These are phyloP conservation scores for Palloptera scutellata DNA, from an alignment of 2,888 invertebrate genomes.

Conservation along the genomic window DNA sequence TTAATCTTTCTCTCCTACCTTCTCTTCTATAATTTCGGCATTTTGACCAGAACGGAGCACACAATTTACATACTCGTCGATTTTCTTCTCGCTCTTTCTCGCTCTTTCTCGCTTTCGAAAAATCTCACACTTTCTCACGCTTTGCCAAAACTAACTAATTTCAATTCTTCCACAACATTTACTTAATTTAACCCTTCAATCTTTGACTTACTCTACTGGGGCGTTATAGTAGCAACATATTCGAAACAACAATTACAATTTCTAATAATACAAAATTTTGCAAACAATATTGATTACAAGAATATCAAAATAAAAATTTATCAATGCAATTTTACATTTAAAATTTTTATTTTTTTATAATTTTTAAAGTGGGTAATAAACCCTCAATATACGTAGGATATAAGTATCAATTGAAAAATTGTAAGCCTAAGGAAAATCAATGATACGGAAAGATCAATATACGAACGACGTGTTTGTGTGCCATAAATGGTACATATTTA, in stretches of 20 bases:
- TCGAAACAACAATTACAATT: constrained; percentile 5
- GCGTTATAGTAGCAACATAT: too few species aligned
- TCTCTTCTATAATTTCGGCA: too few species aligned
- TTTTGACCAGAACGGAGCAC: too few species aligned
- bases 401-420: constrained; percentile 42
- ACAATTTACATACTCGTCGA: too few species aligned
- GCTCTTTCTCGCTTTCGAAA: too few species aligned
- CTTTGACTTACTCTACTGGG: too few species aligned
- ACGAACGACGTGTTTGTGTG: constrained; percentile 18
- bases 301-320: constrained; percentile 42
- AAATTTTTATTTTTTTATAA: background rate
- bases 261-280: constrained; percentile 26
- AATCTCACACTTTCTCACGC: too few species aligned
- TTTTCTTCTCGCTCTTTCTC: too few species aligned
- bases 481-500: constrained; percentile 25
- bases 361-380: background rate
- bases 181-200: too few species aligned
- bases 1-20: too few species aligned
- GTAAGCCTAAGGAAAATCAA: constrained; percentile 42
- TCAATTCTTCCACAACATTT: too few species aligned
- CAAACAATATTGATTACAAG: constrained; percentile 39
- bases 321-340: constrained; percentile 28
- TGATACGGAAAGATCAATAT: constrained; percentile 52
- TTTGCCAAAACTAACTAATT: too few species aligned
- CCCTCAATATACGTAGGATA: background rate